Evolutionary conservation across 1,140 invertebrate genomes (phyloP).

Genomic region (Lepidurus arcticus): DNA sequence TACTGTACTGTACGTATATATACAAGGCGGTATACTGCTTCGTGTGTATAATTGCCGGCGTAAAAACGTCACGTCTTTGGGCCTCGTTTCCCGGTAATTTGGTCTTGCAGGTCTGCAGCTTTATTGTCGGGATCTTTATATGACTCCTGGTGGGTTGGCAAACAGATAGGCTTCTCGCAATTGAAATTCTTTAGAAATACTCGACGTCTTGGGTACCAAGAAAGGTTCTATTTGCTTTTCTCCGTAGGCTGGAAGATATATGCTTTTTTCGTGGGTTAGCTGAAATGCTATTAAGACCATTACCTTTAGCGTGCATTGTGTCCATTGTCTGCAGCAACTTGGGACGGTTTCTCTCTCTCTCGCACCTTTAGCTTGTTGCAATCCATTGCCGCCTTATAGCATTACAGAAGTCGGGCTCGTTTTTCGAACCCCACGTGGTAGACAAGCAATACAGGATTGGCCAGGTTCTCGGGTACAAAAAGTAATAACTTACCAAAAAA

Average conservation of each 20-base stretch:
- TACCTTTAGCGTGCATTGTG: conserved; percentile 10
- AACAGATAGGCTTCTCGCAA: no score
- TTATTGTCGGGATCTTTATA: no score
- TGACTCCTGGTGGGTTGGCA: no score
- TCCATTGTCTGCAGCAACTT: not conserved
- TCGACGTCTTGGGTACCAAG: not conserved
- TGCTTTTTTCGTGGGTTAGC: not conserved
- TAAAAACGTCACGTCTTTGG: not conserved
- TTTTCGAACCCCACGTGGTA: not conserved
- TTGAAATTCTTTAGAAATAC: no score
- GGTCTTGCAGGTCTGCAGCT: not conserved
- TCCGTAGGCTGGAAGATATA: not conserved
- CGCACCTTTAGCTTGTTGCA: not conserved
- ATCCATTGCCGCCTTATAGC: not conserved
- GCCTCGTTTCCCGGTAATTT: not conserved
- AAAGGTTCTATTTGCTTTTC: not conserved
- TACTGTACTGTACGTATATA: not conserved
- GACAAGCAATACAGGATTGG: no score
- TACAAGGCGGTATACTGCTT: not conserved
- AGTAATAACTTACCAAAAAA: no score
- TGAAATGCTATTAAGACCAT: not conserved
- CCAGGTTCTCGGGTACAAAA: no score
- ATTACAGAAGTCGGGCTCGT: not conserved
- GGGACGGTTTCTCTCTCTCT: not conserved
- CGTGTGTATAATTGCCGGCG: not conserved